A percentile compares a stretch with the other conserved stretches of the same genome.
phyloP scores from a whole-genome alignment of 2,888 invertebrate genomes.

The Coenonympha arcania region DNA sequence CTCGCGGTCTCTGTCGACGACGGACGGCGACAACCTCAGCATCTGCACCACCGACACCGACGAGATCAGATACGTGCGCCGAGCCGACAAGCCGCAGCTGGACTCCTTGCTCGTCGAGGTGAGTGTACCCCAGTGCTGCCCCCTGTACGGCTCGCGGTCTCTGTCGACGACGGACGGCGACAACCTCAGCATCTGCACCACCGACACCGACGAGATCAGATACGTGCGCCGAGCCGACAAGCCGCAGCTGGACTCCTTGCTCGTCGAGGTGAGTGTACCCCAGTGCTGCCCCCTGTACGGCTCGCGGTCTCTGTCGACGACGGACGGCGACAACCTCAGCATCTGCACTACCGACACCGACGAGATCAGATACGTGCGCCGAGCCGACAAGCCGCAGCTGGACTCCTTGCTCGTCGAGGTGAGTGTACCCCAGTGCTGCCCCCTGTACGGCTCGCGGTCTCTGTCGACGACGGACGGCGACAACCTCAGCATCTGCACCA shows the following conservation, averaged over 20 bases:
- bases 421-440: too few relatives aligned
- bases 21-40: conserved; percentile 60
- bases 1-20: conserved; percentile 53
- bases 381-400: conserved; percentile 41
- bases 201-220: conserved; percentile 51
- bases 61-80: conserved; percentile 34
- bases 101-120: conserved; percentile 50
- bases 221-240: conserved; percentile 33
- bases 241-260: conserved; percentile 43
- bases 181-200: conserved; percentile 56
- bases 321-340: conserved; percentile 59
- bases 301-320: conserved; percentile 51
- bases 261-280: conserved; percentile 50
- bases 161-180: conserved; percentile 57
- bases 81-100: conserved; percentile 41
- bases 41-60: conserved; percentile 58
- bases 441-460: too few relatives aligned
- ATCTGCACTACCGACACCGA: conserved; percentile 58
- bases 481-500: conserved; percentile 56
- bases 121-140: too few relatives aligned
- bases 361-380: conserved; percentile 34
- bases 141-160: conserved; percentile 56
- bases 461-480: conserved; percentile 57
- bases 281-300: too few relatives aligned
- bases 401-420: conserved; percentile 50